Conservation (phyloP, 1,140 invertebrate genomes). For the Pogonomyrmex barbatus region DNA sequence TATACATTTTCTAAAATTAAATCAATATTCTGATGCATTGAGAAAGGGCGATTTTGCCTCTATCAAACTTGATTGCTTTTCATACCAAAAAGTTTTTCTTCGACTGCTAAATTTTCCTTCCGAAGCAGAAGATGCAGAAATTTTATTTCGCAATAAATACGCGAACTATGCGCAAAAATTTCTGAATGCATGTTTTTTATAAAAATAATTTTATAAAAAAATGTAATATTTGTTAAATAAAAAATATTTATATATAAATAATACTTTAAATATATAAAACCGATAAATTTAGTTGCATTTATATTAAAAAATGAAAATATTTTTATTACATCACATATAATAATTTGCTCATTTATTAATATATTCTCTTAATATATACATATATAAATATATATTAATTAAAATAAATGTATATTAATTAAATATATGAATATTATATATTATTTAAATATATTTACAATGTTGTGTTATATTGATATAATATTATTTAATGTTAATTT, state of each 20-base stretch:
- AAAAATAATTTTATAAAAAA: neutral
- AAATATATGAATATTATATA: too few species aligned
- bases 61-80: conserved; percentile 7
- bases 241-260: too few species aligned
- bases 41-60: neutral
- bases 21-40: conserved; percentile 8
- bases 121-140: neutral
- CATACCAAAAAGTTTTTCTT: conserved; percentile 3
- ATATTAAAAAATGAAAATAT: neutral
- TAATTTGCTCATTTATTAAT: too few species aligned
- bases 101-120: conserved; percentile 3
- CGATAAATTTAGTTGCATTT: neutral
- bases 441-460: too few species aligned
- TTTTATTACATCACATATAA: too few species aligned
- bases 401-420: too few species aligned
- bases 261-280: neutral
- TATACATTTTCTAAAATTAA: neutral
- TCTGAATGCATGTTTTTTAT: neutral
- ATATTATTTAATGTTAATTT: too few species aligned
- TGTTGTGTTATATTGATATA: too few species aligned
- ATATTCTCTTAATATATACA: too few species aligned
- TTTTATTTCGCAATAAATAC: conserved; percentile 44
- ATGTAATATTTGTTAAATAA: too few species aligned
- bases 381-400: too few species aligned
- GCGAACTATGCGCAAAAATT: neutral